Conservation (phyloP, 2,888 invertebrate genomes). For the Microdon myrmicae region DNA sequence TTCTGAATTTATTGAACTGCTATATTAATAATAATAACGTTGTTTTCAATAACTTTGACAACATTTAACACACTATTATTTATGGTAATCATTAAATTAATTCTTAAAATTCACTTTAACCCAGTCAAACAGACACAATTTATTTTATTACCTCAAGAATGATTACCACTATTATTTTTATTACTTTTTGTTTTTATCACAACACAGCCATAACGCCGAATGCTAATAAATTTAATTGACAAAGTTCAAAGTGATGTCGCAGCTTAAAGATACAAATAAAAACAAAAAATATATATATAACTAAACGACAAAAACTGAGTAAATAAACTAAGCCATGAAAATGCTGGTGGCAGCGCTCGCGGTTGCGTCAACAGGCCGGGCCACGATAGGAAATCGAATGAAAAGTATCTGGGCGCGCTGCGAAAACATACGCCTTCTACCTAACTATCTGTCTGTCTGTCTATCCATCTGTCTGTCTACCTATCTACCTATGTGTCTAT, state of each 20-base stretch:
- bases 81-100: too few species aligned
- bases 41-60: too few species aligned
- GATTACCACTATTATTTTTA: too few species aligned
- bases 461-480: slow-evolving; percentile 19
- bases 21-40: too few species aligned
- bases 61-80: too few species aligned
- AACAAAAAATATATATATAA: slow-evolving; percentile 8
- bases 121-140: too few species aligned
- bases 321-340: slow-evolving; percentile 10
- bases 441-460: slow-evolving; percentile 22
- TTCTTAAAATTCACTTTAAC: too few species aligned
- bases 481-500: slow-evolving; percentile 36
- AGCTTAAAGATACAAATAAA: slow-evolving; percentile 16
- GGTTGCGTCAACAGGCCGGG: slow-evolving; percentile 28
- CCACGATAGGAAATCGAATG: slow-evolving; percentile 16
- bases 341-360: slow-evolving; percentile 2
- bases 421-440: slow-evolving; percentile 1
- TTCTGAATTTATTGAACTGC: too few species aligned
- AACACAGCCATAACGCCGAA: slow-evolving; percentile 1
- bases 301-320: slow-evolving; percentile 5
- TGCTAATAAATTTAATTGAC: slow-evolving; percentile 28
- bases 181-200: too few species aligned
- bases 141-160: too few species aligned
- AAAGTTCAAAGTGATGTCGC: slow-evolving; percentile 30
- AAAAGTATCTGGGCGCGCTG: too few species aligned